Evolutionary conservation across 2,797 vertebrate genomes (phyloP), one percentile per base, ranked within the genome.

Genomic region (Amblyraja radiata): DNA sequence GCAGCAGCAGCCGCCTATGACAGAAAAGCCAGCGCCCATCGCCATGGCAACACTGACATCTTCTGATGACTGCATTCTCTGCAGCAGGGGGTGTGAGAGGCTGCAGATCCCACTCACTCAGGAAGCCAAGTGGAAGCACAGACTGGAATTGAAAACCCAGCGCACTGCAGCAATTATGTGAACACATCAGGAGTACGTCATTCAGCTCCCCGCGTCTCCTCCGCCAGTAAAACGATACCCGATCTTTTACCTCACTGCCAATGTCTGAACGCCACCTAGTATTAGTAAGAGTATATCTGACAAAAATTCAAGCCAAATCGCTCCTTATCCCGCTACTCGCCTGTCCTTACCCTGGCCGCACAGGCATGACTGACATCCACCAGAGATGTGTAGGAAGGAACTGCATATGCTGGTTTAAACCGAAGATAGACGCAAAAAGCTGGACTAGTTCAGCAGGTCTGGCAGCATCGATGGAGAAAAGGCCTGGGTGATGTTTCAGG

Each of bases 1-100:
- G 95, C 95, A 96, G 94, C 92, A 95, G 95, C 94, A n/a, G n/a
- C n/a, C n/a, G n/a, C n/a, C 39, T 28, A 54, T 54, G 36, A 94
- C 93, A 95, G 95, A 95, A 94, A 95, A 95, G 95, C 96, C 96
- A 96, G 96, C 95, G 94, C 95, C 94, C 94, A 96, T 97, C 96
- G 94, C 97, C 95, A 96, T 96, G 95, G 97, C 94, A 96, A 97
- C 96, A 93, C 93, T 96, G 96, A 96, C 96, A 96, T 94, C 95
- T 94, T 93, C 95, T 96, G 95, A 96, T 95, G 96, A 73, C 68
- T 74, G 21, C 95, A 96, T 94, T 63, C n/a, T 68, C n/a, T 63
- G 65, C 25, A 61, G 54, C 54, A 58, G 80, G 23, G 93, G 93
- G 92, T 61, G 18, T 1, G 46, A 84, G 90, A 73, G 71, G 39